Conservation (phyloP, 2,888 invertebrate genomes). For the Drosophila melanocephala region DNA sequence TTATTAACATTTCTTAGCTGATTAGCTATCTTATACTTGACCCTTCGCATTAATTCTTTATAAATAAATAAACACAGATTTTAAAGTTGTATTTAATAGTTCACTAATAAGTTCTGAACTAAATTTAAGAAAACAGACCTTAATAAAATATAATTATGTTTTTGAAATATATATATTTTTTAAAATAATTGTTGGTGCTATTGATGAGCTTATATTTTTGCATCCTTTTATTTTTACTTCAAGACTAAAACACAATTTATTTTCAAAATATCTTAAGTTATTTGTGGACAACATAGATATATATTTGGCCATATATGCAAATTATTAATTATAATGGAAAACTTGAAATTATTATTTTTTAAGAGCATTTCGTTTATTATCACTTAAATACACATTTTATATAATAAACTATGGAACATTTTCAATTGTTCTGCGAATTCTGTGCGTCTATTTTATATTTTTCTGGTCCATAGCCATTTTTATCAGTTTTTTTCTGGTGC, state of each 20-base stretch:
- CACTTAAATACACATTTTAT: background rate
- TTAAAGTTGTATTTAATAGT: background rate
- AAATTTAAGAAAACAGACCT: too few species aligned
- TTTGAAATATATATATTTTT: background rate
- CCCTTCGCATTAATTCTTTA: background rate
- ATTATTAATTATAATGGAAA: background rate
- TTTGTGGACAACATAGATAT: background rate
- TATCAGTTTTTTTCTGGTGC: conserved; percentile 11
- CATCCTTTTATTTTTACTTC: background rate
- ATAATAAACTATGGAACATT: background rate
- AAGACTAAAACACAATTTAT: background rate
- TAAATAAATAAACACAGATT: background rate
- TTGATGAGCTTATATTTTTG: background rate
- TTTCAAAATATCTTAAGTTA: background rate
- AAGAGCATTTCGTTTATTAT: background rate
- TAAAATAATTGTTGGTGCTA: background rate
- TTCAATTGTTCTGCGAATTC: background rate
- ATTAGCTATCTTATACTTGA: too few species aligned
- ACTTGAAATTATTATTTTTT: background rate
- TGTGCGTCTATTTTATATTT: background rate
- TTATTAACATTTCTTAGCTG: too few species aligned
- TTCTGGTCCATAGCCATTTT: background rate
- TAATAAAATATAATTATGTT: background rate
- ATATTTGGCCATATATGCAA: background rate
- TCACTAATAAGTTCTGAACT: background rate